phyloP scores from a whole-genome alignment of 2,888 invertebrate genomes.

The Heteromurus nitidus region DNA sequence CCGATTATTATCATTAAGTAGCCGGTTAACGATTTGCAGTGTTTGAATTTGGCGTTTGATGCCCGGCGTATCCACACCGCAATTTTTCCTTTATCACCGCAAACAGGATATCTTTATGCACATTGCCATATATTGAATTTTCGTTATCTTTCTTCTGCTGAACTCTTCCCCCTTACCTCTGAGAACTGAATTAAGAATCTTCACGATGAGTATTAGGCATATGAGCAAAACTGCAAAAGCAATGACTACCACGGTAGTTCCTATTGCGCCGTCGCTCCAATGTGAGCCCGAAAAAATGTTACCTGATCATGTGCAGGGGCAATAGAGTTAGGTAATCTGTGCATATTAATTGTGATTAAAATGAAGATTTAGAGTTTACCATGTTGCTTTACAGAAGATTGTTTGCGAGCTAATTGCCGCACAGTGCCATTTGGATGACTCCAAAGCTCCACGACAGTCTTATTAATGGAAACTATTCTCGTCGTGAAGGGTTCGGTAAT shows the following conservation, averaged over 20 bases:
- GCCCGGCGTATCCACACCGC: conserved; percentile 75
- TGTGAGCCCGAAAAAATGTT: not conserved
- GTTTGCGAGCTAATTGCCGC: not conserved
- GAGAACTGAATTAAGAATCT: conserved; percentile 75
- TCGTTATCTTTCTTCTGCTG: too few relatives aligned
- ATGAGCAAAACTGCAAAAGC: not conserved
- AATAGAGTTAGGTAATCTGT: not conserved
- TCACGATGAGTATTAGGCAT: not conserved
- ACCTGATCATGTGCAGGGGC: not conserved
- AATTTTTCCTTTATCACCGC: conserved; percentile 74
- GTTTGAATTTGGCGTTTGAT: conserved; percentile 76
- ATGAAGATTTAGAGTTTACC: not conserved
- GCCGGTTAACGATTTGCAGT: conserved; percentile 77
- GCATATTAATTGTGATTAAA: not conserved
- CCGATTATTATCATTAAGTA: conserved; percentile 78
- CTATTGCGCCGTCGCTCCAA: not conserved
- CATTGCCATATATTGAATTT: too few relatives aligned
- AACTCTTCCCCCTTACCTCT: too few relatives aligned
- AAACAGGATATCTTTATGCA: too few relatives aligned
- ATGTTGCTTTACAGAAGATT: not conserved
- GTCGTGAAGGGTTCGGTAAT: not conserved
- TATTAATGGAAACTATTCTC: not conserved
- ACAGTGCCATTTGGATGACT: not conserved
- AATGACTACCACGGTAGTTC: not conserved
- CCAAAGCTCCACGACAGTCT: not conserved